Evolutionary conservation across 2,797 vertebrate genomes (phyloP).

Genomic region (Silurus lanzhouensis): DNA sequence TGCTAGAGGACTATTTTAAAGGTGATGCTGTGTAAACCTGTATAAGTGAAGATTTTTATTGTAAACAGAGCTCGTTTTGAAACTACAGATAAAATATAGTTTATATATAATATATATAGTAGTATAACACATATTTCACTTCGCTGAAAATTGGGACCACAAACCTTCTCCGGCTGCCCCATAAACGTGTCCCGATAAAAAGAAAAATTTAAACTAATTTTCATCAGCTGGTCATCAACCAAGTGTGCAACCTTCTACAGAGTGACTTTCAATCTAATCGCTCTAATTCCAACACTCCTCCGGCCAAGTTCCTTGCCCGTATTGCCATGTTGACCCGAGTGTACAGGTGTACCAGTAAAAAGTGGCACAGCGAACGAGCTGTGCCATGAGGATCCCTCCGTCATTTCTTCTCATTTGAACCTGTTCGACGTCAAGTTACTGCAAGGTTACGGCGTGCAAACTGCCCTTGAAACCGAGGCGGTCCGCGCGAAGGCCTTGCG

Average conservation of each 20-base stretch:
- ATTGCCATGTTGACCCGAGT: not conserved
- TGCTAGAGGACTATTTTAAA: no score
- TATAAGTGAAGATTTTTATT: no score
- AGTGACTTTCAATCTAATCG: not conserved
- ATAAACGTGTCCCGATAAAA: no score
- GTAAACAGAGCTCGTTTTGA: no score
- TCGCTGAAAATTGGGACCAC: not conserved
- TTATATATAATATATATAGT: no score
- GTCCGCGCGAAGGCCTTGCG: not conserved
- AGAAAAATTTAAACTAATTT: not conserved
- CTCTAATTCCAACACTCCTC: not conserved
- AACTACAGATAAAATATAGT: no score
- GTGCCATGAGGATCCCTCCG: not conserved
- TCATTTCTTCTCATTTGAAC: slow-evolving; percentile 8
- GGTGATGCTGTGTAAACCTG: no score
- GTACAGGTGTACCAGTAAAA: not conserved
- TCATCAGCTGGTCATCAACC: not conserved
- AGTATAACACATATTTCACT: no score
- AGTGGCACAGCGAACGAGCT: not conserved
- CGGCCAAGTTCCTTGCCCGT: not conserved
- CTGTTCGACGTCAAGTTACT: not conserved
- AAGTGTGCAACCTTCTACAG: not conserved
- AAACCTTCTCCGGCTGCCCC: not conserved
- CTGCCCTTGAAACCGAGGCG: slow-evolving; percentile 29
- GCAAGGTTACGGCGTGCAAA: slow-evolving; percentile 43